Evolutionary conservation across 2,113 vertebrate species (phyloP).

Genomic region (Galbula dea): DNA sequence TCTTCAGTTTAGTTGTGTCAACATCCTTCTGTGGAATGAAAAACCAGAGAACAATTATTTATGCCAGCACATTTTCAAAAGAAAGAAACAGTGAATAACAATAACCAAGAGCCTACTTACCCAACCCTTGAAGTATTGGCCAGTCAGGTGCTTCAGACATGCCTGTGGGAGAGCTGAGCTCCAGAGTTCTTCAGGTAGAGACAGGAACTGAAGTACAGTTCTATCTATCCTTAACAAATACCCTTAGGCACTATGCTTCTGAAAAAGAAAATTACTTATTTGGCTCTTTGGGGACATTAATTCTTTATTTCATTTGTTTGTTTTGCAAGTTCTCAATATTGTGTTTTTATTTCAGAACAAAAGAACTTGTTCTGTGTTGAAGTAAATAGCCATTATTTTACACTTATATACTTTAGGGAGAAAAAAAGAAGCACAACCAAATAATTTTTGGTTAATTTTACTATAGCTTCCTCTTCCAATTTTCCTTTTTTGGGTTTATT

Average conservation of each 20-base stretch:
- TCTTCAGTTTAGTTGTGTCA: not conserved
- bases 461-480: no score
- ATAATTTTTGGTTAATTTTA: no score
- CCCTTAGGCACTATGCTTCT: not conserved
- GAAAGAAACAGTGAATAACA: not conserved
- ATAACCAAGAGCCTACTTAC: not conserved
- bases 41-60: not conserved
- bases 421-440: no score
- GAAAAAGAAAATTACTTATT: not conserved
- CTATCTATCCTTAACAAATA: not conserved
- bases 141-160: not conserved
- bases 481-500: no score
- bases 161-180: not conserved
- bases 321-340: not conserved
- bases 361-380: not conserved
- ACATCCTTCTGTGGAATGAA: not conserved
- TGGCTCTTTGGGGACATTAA: not conserved
- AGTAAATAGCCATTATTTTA: not conserved
- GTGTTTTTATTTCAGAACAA: not conserved
- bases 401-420: not conserved
- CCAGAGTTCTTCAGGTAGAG: not conserved
- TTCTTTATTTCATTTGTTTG: not conserved
- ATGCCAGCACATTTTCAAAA: not conserved
- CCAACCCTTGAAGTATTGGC: not conserved
- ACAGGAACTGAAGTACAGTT: not conserved